These are phyloP conservation scores for Propithecus perrieri DNA, from an alignment of 2,797 vertebrate species.

Conservation along the genomic window DNA sequence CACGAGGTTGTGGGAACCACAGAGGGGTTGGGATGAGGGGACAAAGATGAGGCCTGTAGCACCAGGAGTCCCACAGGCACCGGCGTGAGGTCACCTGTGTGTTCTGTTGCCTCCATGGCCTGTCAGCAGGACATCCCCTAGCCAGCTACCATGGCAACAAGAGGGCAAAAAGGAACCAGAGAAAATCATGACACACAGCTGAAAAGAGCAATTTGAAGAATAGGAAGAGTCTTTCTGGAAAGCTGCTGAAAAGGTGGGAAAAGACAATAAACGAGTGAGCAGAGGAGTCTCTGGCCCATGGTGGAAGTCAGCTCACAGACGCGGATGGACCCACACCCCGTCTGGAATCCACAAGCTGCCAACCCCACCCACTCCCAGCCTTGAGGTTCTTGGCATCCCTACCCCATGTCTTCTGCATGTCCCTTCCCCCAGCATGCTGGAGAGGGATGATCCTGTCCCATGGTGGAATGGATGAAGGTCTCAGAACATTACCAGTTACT, in stretches of 20 bases:
- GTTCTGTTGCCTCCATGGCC: background rate
- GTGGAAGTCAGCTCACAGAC: background rate
- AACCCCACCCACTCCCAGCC: background rate
- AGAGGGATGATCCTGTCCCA: background rate
- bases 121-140: background rate
- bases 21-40: background rate
- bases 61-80: background rate
- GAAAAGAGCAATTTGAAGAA: constrained; percentile 35
- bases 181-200: background rate
- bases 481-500: background rate
- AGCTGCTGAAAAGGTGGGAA: background rate
- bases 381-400: background rate
- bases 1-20: background rate
- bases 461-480: background rate
- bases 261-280: background rate
- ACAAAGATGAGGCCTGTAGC: background rate
- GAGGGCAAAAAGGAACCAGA: background rate
- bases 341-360: background rate
- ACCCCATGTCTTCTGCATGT: background rate
- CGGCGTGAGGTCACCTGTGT: background rate
- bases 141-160: background rate
- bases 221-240: background rate
- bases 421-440: background rate
- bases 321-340: background rate
- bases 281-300: background rate